phyloP scores from a whole-genome alignment of 2,888 invertebrate species.

The Gari tellinella region DNA sequence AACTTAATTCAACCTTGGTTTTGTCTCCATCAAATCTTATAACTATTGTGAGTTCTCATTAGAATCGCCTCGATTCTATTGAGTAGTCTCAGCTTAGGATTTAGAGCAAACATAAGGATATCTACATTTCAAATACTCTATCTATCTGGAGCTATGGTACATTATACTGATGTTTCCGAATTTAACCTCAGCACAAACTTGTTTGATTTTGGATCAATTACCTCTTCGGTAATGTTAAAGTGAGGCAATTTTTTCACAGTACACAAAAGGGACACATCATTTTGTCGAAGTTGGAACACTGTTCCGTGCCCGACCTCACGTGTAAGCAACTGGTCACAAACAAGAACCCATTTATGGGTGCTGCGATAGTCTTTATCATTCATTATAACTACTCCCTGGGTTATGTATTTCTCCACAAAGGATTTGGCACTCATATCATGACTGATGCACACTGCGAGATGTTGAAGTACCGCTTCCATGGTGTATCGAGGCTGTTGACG shows the following conservation, averaged over 20 bases:
- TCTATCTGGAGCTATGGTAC: not conserved
- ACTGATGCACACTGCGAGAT: slow-evolving; percentile 95
- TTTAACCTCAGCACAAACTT: slow-evolving; percentile 97
- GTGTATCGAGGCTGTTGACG: slow-evolving; percentile 98
- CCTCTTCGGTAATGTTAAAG: slow-evolving; percentile 97
- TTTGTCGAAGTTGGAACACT: slow-evolving; percentile 92
- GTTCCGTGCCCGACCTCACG: slow-evolving; percentile 93
- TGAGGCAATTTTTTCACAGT: slow-evolving; percentile 94
- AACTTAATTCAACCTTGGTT: no score
- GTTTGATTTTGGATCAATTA: slow-evolving; percentile 97
- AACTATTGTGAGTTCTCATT: no score
- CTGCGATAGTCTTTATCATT: slow-evolving; percentile 77
- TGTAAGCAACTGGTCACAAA: slow-evolving; percentile 96
- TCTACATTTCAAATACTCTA: not conserved
- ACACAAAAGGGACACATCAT: slow-evolving; percentile 92
- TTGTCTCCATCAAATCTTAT: no score
- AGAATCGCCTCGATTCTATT: no score
- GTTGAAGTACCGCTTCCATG: slow-evolving; percentile 95
- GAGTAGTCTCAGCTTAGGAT: no score
- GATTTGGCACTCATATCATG: slow-evolving; percentile 97
- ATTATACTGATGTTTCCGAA: slow-evolving; percentile 97
- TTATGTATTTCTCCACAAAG: slow-evolving; percentile 96
- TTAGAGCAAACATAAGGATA: no score
- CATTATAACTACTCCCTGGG: slow-evolving; percentile 88
- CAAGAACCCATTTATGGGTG: slow-evolving; percentile 97